Evolutionary conservation across 2,113 vertebrate species (phyloP), one percentile per base, ranked within the genome.

Genomic region (Brachirus orientalis): DNA sequence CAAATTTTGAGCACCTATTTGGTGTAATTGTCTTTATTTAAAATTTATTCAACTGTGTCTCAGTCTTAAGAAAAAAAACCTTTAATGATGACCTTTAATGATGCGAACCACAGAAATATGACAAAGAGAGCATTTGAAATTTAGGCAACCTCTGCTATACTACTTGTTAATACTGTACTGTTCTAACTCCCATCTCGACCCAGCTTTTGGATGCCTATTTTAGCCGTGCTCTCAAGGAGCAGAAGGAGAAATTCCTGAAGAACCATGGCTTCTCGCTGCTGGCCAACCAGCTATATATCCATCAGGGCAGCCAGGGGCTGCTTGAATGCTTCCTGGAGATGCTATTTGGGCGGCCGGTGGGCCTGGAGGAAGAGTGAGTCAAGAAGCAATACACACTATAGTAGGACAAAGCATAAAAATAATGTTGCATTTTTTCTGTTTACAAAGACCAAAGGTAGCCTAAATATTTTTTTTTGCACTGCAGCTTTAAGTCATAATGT

Each of bases 171-270:
- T 28, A 28, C 28, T 28, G 28, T 28, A 6, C 28, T 37, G 7
- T 61, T 74, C 9, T 67, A 8, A 10, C 45, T 37, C 8, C 16
- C 69, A 43, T 63, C 47, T 66, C 19, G 3, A 28, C 6, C 36
- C 83, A 99, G 98, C 89, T 99, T 47, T 83, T 99, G 86, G 95
- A 98, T 82, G 95, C 96, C 0, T 99, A 98, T 90, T 98, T 99
- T 90, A 95, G 82, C 85, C 94, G 98, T 90, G 96, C 96, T 61
- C 92, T 90, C 17, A 98, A 98, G 59, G 98, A 98, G 66, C 96
- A 99, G 82, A 99, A 97, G 77, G 97, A 98, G 88, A 97, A 94
- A 65, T 99, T 99, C 80, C 90, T 98, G 86, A 98, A 97, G 92
- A 98, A 95, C 79, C 96, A 96, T 40, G 96, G 98, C 69, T 99